Evolutionary conservation across 35 echinoderm and acorn worm species (phyloP), one percentile per base, ranked within the genome.

Genomic region (Apostichopus californicus): DNA sequence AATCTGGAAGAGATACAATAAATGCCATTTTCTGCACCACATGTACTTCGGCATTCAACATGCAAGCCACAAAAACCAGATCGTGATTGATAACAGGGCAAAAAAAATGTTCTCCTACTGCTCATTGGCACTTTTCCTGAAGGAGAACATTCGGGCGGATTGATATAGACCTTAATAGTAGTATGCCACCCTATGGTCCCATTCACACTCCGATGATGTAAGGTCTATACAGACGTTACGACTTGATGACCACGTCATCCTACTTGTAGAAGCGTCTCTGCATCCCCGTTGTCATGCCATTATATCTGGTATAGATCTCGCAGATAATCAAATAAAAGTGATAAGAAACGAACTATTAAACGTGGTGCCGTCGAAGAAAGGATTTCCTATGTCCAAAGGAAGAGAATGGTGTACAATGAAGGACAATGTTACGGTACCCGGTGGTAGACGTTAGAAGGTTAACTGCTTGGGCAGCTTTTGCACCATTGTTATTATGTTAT

Each of bases 271-370:
- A 10, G 5, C 61, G 11, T 8, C 8, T 4, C 5, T 88, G 2
- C 86, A 73, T 73, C 61, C 86, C 17, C 59, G 86, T 52, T 88
- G 86, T 55, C 86, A 88, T 88, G 86, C 86, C 58, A 88, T 88
- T 54, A 63, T 88, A 2, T 65, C 86, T 4, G 18, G 9, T 17
- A 9, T 88, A 20, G 61, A 88, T 17, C 5, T 9, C 3, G 24
- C 12, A 20, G 2, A 24, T 14, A 12, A 72, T 28, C n/a, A 56
- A 65, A 88, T 73, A 23, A 26, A 6, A 14, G 86, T 88, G 8
- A 63, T 88, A 18, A 5, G 86, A 10, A 88, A 88, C 17, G 22
- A 14, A 14, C 9, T 18, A 71, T 65, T 65, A 55, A 88, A 73
- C 28, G 61, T 9, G 86, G 86, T 6, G 86, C 71, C 3, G 23